Base-by-base conservation (phyloP, 2,797 vertebrate species). In the Oreortyx pictus region DNA sequence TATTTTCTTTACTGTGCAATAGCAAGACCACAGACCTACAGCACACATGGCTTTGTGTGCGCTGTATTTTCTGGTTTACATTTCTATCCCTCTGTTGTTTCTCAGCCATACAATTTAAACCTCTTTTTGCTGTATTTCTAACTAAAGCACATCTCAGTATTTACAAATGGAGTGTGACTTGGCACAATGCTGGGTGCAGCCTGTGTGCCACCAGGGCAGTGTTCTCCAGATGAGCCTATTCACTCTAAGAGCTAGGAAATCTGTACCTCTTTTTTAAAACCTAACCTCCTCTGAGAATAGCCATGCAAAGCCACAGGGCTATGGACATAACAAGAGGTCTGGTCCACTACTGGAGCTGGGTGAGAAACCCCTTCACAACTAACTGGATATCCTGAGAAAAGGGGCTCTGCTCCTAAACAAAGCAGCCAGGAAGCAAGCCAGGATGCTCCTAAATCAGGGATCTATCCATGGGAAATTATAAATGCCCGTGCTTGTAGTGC, bases 111-210 rank as follows among this genome's bases (percentile, higher is more conserved):
- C 92, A 93, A 94, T 94, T 94, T 91, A 94, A 92, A 93, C 77
- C 67, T 93, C 82, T 92, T 93, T 93, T 86, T 83, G 73, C 60
- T 86, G 1, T 88, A 91, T 91, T 65, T 85, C 61, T 90, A 93
- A 86, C 81, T 83, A 93, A 35, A 92, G 87, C 83, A 91, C 62
- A 89, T 90, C 86, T 57, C 81, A 82, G 70, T 85, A 90, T 86
- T 95, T 94, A 94, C 47, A 94, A 89, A 93, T 68, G 46, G 71
- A 86, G 82, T 94, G 86, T 85, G 90, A 93, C 82, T 96, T 86
- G 92, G 92, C 91, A 68, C 54, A 90, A 18, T 22, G n/a, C 1
- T 56, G 72, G 60, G 16, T 50, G 65, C 68, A 76, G 74, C 60
- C 82, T 79, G 64, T 46, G 86, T 78, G 79, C 89, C 80, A 75